Conservation (phyloP, 2,888 invertebrate species). For the Dicranocentrus wangi region DNA sequence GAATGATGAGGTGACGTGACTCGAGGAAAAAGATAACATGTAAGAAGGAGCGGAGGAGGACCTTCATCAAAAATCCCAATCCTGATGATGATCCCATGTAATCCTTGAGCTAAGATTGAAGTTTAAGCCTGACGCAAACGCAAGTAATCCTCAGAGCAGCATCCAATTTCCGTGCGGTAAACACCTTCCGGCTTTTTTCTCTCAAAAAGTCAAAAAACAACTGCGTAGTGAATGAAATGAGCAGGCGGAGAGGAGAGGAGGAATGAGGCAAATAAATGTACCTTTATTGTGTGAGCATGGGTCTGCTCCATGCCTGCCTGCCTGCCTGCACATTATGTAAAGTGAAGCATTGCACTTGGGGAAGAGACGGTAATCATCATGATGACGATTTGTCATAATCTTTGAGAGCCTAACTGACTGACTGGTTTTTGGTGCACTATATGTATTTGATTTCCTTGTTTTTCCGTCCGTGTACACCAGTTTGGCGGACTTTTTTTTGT, state of each 20-base stretch:
- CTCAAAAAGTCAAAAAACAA: constrained; percentile 16
- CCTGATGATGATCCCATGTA: background rate
- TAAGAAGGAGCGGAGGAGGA: background rate
- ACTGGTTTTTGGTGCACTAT: background rate
- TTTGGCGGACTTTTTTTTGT: background rate
- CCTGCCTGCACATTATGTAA: background rate
- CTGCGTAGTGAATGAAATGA: background rate
- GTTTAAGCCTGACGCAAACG: background rate
- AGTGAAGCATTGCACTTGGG: constrained; percentile 12
- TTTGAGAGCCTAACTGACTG: constrained; percentile 23
- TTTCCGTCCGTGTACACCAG: background rate
- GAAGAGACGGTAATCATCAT: constrained; percentile 17
- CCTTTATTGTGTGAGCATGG: no score
- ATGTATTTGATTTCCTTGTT: background rate
- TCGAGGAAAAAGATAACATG: constrained; percentile 26
- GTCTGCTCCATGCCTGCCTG: no score
- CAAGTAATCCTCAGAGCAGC: background rate
- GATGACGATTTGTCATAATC: constrained; percentile 58
- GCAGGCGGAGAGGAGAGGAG: background rate
- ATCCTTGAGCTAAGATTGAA: constrained; percentile 1
- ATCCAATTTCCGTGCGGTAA: constrained; percentile 45
- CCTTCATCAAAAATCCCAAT: constrained; percentile 11
- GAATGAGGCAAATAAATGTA: background rate
- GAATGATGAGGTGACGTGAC: constrained; percentile 33
- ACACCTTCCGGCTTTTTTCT: constrained; percentile 46